Evolutionary conservation across 2,888 invertebrate species (phyloP), one percentile per base, ranked within the genome.

Genomic region (Brachylomia viminalis): DNA sequence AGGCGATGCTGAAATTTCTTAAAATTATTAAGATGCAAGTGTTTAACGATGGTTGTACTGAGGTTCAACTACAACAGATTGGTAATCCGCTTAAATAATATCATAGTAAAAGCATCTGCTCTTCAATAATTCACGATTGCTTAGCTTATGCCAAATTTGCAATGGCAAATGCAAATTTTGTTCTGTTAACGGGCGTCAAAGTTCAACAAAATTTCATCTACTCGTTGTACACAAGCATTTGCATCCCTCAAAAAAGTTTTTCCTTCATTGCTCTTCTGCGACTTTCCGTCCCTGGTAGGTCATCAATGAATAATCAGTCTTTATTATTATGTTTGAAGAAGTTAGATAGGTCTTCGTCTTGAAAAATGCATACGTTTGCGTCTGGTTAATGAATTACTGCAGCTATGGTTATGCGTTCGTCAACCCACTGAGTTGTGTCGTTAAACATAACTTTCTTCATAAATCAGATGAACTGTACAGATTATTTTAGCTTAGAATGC

Each of bases 141-240:
- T 10, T 30, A 58, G 20, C 30, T 20, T 30, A 58, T 30, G 20
- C 30, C 58, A 58, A 17, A 58, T 17, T 1, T 58, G 2, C 2
- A 27, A 30, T 7, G 30, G 10, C 0, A 2, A 30, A 33, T 54
- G 8, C 15, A 7, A n/a, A 64, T 54, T 65, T 52, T 42, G n/a
- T 54, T 27, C 2, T 6, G 7, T 42, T 20, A 54, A 61, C 73
- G 78, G 81, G 73, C 78, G 81, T 81, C 83, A 81, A 78, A 81
- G 81, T 81, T 82, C 83, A 82, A n/a, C 33, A n/a, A 23, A 4
- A 6, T 0, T 27, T 30, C 8, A 15, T 58, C 17, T 1, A 27
- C 3, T 59, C 0, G 0, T 17, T 2, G 3, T 38, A 7, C 0
- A 11, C 27, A 23, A 27, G 13, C 2, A 70, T 71, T 49, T 49